Evolutionary conservation across 2,113 vertebrate genomes (phyloP).

Genomic region (Corythornis cristatus): DNA sequence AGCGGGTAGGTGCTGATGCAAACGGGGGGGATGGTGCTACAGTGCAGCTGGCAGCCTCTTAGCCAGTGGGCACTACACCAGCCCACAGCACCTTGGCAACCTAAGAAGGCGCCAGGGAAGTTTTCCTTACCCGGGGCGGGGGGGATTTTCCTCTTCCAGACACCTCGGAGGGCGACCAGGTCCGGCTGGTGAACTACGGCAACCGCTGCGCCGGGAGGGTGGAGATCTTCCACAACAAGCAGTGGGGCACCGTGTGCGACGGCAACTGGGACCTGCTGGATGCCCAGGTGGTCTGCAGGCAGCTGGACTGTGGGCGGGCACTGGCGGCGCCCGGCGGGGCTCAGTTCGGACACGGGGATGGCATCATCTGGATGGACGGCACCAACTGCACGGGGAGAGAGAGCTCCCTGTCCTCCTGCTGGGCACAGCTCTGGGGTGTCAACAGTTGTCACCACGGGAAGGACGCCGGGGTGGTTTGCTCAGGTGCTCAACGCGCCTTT

Average conservation of each 20-base stretch:
- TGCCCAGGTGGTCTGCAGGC: constrained; percentile 57
- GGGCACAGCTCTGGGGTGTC: neutral
- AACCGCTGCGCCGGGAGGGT: constrained; percentile 65
- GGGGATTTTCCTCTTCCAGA: neutral
- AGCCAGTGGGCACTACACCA: neutral
- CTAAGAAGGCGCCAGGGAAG: neutral
- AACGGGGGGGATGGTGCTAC: neutral
- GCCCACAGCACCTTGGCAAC: no score
- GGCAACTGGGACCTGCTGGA: constrained; percentile 50
- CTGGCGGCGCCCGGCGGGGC: accelerated
- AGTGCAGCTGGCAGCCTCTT: neutral
- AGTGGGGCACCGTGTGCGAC: constrained; percentile 69
- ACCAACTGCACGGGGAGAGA: constrained; percentile 14
- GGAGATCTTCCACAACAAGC: constrained; percentile 59
- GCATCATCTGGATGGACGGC: constrained; percentile 12
- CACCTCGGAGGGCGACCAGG: neutral
- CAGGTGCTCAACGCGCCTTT: neutral
- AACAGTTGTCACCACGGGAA: constrained; percentile 37
- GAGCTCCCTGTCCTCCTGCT: neutral
- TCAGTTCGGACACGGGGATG: neutral
- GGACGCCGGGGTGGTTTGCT: constrained; percentile 10
- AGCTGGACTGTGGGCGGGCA: constrained; percentile 60
- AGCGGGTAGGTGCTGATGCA: no score
- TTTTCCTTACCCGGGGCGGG: no score
- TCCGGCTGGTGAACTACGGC: constrained; percentile 32